phyloP scores from a whole-genome alignment of 2,888 invertebrate species.

The Andrena minutula region DNA sequence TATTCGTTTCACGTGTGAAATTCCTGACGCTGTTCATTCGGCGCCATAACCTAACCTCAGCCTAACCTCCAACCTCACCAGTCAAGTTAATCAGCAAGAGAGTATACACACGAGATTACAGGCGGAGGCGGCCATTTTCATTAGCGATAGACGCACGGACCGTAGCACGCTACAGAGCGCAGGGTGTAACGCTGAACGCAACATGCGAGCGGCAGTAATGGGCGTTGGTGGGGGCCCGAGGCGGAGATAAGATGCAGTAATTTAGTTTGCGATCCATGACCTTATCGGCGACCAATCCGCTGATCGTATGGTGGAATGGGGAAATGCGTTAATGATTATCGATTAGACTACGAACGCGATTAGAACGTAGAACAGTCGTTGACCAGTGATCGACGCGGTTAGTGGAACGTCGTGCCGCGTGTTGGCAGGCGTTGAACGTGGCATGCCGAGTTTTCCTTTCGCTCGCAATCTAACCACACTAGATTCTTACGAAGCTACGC shows the following conservation, averaged over 20 bases:
- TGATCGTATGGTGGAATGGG: slow-evolving; percentile 35
- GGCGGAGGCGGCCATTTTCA: slow-evolving; percentile 3
- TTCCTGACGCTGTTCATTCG: not conserved
- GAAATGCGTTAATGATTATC: slow-evolving; percentile 27
- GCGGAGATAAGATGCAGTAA: slow-evolving; percentile 17
- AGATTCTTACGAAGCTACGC: not conserved
- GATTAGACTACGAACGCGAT: slow-evolving; percentile 38
- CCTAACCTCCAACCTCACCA: not conserved
- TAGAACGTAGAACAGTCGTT: slow-evolving; percentile 41
- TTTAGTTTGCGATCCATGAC: slow-evolving; percentile 47
- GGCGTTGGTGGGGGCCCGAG: not conserved
- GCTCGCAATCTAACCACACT: not conserved
- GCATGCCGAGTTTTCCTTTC: slow-evolving; percentile 23
- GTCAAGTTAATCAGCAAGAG: not conserved
- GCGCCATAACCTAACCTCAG: no score
- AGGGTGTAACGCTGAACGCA: not conserved
- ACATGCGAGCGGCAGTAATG: not conserved
- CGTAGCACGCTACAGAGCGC: not conserved
- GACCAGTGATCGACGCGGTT: slow-evolving; percentile 47
- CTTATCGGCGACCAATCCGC: slow-evolving; percentile 62
- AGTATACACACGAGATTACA: not conserved
- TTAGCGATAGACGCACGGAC: not conserved
- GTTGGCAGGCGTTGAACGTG: slow-evolving; percentile 36
- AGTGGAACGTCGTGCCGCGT: slow-evolving; percentile 31
- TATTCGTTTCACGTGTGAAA: no score